Evolutionary conservation across 2,113 vertebrate genomes (phyloP), one percentile per base, ranked within the genome.

Genomic region (Actenoides hombroni): DNA sequence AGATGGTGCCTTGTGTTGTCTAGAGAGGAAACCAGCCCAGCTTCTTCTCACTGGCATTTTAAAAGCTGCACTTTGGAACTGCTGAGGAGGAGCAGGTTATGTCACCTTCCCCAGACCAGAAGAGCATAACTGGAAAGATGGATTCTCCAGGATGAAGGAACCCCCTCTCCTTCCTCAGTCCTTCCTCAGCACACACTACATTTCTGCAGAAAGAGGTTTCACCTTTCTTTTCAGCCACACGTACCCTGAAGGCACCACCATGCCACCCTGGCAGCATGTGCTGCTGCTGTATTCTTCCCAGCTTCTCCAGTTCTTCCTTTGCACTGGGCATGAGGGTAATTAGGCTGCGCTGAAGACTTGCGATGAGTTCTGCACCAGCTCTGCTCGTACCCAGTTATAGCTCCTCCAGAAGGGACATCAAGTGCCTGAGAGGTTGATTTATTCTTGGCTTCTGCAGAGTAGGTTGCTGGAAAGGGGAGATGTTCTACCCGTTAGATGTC

Each of bases 211-310:
- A 35, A 9, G 1, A 61, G 28, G 17, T 16, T 21, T 37, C n/a
- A 7, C 35, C 1, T 33, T 78, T n/a, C 21, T 46, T 59, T 48
- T 21, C 12, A 40, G 14, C 31, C 44, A 2, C 31, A 5, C 0
- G 0, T 29, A 19, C 37, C n/a, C 9, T 13, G 48, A 37, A 44
- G 37, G 7, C 44, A 33, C 19, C 42, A 11, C 51, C 28, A 1
- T 1, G 3, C 9, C 75, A 11, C 31, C 0, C n/a, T 3, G 35
- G 8, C 35, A 40, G 53, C 14, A 2, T 2, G 0, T 37, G 40
- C 46, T 86, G 10, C 80, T 70, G 19, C 40, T 23, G 0, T 14
- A 6, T 61, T 20, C 26, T n/a, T 53, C 2, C 31, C 64, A 84
- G 29, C 31, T 81, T 61, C n/a, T 88, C 70, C 60, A 31, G 14